A percentile compares a stretch with the other conserved stretches of the same genome.
These are phyloP conservation scores for Campopleginae sp. DNA, from an alignment of 2,888 invertebrate genomes.

Conservation along the genomic window DNA sequence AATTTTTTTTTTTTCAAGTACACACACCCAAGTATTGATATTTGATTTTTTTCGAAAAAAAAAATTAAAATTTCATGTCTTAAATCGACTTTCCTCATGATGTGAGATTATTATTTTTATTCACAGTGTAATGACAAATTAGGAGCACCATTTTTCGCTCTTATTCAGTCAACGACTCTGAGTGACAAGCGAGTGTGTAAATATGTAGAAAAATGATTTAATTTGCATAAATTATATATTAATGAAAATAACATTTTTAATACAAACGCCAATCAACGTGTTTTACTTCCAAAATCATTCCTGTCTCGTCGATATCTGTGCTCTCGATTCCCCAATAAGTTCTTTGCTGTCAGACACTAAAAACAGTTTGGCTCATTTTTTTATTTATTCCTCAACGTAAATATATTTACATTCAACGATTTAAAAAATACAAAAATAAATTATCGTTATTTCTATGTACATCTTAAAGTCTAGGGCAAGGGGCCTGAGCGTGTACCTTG, in stretches of 20 bases:
- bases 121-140: background rate
- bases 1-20: slow-evolving; percentile 7
- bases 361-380: background rate
- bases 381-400: slow-evolving; percentile 28
- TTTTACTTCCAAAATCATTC: background rate
- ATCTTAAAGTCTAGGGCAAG: slow-evolving; percentile 64
- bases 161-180: background rate
- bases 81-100: background rate
- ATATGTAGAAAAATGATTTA: slow-evolving; percentile 49
- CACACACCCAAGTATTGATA: background rate
- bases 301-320: background rate
- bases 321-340: background rate
- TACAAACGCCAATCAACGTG: slow-evolving; percentile 5
- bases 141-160: background rate
- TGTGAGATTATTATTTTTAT: background rate
- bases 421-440: slow-evolving; percentile 57
- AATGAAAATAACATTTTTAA: slow-evolving; percentile 6
- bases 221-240: slow-evolving; percentile 28
- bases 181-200: slow-evolving; percentile 28
- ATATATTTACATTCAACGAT: slow-evolving; percentile 59
- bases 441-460: slow-evolving; percentile 65
- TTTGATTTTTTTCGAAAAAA: slow-evolving; percentile 8
- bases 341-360: background rate
- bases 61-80: background rate
- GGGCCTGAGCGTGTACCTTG: slow-evolving; percentile 55